Base-by-base conservation (phyloP, 1,140 invertebrate genomes). In the Pantala flavescens region DNA sequence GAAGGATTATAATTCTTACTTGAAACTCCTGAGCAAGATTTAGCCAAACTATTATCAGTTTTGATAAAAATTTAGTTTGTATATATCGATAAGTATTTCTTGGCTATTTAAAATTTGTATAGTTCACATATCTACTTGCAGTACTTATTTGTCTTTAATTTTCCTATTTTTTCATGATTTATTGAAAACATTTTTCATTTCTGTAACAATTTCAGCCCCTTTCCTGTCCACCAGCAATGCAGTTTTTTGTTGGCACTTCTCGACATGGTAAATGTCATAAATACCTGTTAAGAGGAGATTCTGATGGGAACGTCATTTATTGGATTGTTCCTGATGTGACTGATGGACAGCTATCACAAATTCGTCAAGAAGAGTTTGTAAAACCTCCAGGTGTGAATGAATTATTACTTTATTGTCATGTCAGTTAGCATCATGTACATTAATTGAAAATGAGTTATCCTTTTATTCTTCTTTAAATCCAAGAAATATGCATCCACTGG, bases 221-320 rank as follows among this genome's bases (percentile, higher is more conserved):
- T n/a, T 94, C 93, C 0, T 97, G 94, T 83, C 93, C 93, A 49
- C 96, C 94, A 5, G 92, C 94, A 0, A 94, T 97, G 90, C 86
- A 90, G 71, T 86, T 23, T 23, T 85, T 92, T 77, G 86, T 91
- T 42, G 87, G 88, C 55, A 89, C 88, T 0, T 86, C 87, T 43
- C 85, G 87, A 43, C 86, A 87, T 14, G 87, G 86, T 70, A 88
- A 87, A 77, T 85, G 84, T n/a, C 79, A 86, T 7, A 88, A 93
- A 71, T 87, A 94, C 78, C 80, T 98, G 21, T 79, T 98, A 10
- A 85, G 96, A 12, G 96, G 96, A 0, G 96, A 98, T 83, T 95
- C 93, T 0, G 91, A 94, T 79, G 95, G 95, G 3, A 89, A 91
- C 23, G 88, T 98, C 16, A 87, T 91, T 19, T 84, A 96, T 16